Conservation (phyloP, 2,113 vertebrate genomes). For the Sinocyclocheilus anophthalmus region DNA sequence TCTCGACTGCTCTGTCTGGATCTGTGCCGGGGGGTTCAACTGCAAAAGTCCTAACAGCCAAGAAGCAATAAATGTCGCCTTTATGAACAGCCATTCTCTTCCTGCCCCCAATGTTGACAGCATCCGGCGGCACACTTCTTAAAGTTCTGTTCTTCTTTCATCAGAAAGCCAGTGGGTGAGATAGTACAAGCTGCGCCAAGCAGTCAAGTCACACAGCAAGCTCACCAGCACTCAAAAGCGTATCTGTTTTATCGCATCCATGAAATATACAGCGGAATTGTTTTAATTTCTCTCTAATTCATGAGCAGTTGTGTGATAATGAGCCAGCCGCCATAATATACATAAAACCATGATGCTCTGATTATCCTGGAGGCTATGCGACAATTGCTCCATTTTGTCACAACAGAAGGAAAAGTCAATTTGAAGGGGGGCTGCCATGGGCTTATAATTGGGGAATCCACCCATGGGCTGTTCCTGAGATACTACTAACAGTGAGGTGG, state of each 20-base stretch:
- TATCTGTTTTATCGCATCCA: constrained; percentile 52
- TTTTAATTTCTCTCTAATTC: constrained; percentile 58
- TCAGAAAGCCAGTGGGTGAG: constrained; percentile 63
- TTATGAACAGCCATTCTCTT: constrained; percentile 53
- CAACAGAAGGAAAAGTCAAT: constrained; percentile 38
- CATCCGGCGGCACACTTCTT: constrained; percentile 61
- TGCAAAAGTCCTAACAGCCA: constrained; percentile 52
- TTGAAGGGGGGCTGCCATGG: constrained; percentile 36
- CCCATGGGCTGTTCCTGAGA: constrained; percentile 33
- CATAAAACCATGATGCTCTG: constrained; percentile 35
- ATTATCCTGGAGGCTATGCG: constrained; percentile 17
- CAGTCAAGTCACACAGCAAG: constrained; percentile 61
- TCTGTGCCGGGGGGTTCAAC: constrained; percentile 28
- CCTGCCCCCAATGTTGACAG: constrained; percentile 60
- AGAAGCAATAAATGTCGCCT: constrained; percentile 52
- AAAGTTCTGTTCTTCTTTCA: constrained; percentile 57
- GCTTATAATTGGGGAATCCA: constrained; percentile 46
- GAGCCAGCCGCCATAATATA: constrained; percentile 37
- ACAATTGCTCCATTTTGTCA: constrained; percentile 25
- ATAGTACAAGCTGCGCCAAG: constrained; percentile 54
- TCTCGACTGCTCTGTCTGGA: constrained; percentile 26
- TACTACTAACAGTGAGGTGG: constrained; percentile 27
- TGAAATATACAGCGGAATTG: constrained; percentile 40
- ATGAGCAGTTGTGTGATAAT: constrained; percentile 54
- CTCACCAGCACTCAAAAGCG: constrained; percentile 49